Evolutionary conservation across 2,888 invertebrate genomes (phyloP), one percentile per base, ranked within the genome.

Genomic region (Eueremaeus valkanovi): DNA sequence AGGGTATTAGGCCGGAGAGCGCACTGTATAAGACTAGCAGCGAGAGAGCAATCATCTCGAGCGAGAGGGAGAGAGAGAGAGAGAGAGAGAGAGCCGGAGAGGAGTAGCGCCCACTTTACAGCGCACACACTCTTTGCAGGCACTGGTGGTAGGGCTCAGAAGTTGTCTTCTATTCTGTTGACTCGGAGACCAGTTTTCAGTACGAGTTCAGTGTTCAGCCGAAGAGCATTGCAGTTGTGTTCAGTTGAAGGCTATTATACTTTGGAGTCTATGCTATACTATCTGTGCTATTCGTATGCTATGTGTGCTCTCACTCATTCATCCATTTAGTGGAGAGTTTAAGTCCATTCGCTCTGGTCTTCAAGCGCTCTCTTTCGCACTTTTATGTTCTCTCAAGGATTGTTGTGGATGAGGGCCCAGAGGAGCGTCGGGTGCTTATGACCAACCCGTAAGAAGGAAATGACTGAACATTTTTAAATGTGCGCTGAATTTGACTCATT

Each of bases 151-250:
- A 49, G n/a, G 11, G 40, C 40, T 40, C 40, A 40, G 40, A 5
- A 40, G 40, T 40, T 40, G 3, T 49, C 49, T 49, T 49, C n/a
- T 21, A 21, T 21, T 49, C n/a, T n/a, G 3, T 49, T 49, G n/a
- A n/a, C n/a, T n/a, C n/a, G n/a, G n/a, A 49, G 49, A 49, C 49
- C 49, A 21, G 49, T 49, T 49, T 49, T 49, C 49, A n/a, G n/a
- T n/a, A n/a, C n/a, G n/a, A 49, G 49, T 49, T 49, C 11, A 21
- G 49, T 49, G 49, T 49, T 49, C 49, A 49, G n/a, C 49, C 49
- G 49, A 49, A 49, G 49, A 18, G 49, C n/a, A 49, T 21, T n/a
- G 18, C 18, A 18, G 21, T 45, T 8, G 6, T 16, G 42, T 45
- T 45, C 6, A 45, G 40, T 40, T 3, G 18, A 45, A 45, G 42